phyloP scores from a whole-genome alignment of 2,113 vertebrate species.

The Toxostoma redivivum region DNA sequence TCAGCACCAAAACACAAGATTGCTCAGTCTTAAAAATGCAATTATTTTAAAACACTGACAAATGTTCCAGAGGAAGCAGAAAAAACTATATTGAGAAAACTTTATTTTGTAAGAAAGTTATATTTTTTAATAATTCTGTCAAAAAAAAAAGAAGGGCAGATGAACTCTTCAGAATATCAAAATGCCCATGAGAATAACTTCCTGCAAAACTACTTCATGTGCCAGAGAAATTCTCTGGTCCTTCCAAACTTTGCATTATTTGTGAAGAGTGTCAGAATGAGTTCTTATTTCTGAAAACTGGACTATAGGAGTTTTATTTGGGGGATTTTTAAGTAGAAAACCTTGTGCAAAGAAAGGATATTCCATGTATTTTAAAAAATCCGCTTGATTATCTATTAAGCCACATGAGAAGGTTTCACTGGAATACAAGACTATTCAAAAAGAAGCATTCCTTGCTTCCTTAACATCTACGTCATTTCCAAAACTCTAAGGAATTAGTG shows the following conservation, averaged over 20 bases:
- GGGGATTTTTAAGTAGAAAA: not conserved
- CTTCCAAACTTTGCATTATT: not conserved
- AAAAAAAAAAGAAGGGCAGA: not conserved
- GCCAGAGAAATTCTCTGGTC: not conserved
- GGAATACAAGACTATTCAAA: not conserved
- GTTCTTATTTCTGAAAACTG: not conserved
- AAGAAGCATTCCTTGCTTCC: not conserved
- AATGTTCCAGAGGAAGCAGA: not conserved
- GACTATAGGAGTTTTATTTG: not conserved
- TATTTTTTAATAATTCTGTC: not conserved
- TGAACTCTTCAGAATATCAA: not conserved
- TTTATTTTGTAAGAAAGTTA: not conserved
- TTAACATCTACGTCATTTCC: not conserved
- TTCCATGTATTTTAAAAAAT: not conserved
- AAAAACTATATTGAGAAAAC: not conserved
- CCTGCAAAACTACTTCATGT: not conserved
- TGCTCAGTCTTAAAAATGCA: not conserved
- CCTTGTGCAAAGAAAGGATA: not conserved
- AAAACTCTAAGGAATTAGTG: not conserved
- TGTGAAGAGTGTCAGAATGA: not conserved
- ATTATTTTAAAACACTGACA: not conserved
- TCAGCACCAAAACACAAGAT: not conserved
- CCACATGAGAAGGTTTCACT: not conserved
- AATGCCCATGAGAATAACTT: not conserved
- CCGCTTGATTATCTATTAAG: not conserved